These are phyloP conservation scores for Enteromius fasciolatus DNA, from an alignment of 2,797 vertebrate genomes.

Conservation along the genomic window DNA sequence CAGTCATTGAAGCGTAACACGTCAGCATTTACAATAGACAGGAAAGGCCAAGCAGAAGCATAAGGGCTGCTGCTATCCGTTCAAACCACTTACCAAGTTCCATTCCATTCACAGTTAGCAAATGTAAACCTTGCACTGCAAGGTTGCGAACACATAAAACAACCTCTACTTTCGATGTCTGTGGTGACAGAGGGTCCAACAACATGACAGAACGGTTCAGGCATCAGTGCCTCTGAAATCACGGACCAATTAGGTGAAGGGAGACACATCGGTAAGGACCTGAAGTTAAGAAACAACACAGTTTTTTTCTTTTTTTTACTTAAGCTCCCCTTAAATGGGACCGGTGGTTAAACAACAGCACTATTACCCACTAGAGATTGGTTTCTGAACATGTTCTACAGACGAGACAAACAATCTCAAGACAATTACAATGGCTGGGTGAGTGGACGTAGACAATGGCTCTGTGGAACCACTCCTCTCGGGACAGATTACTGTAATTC, in stretches of 20 bases:
- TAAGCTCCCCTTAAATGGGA: conserved; percentile 9
- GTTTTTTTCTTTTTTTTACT: conserved; percentile 18
- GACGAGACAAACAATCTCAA: conserved; percentile 54
- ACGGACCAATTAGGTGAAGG: conserved; percentile 57
- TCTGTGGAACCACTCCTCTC: conserved; percentile 45
- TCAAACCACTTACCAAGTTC: conserved; percentile 34
- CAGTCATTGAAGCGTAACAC: conserved; percentile 24
- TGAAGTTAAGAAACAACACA: conserved; percentile 25
- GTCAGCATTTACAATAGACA: conserved; percentile 23
- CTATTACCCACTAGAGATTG: conserved; percentile 53
- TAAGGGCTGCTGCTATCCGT: conserved; percentile 10
- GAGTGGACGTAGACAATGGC: conserved; percentile 47
- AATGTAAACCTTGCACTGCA: conserved; percentile 29
- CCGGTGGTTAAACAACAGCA: conserved; percentile 45
- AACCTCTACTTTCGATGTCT: neutral
- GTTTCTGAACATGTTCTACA: conserved; percentile 52
- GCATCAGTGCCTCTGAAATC: conserved; percentile 51
- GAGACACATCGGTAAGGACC: conserved; percentile 49
- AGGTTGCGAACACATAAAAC: conserved; percentile 4
- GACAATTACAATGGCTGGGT: conserved; percentile 52
- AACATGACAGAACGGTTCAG: conserved; percentile 58
- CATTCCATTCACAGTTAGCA: conserved; percentile 21
- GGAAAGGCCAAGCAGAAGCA: conserved; percentile 19
- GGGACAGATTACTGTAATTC: conserved; percentile 54
- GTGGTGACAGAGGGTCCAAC: conserved; percentile 28